Evolutionary conservation across 2,113 vertebrate genomes (phyloP).

Genomic region (Megalops atlanticus): DNA sequence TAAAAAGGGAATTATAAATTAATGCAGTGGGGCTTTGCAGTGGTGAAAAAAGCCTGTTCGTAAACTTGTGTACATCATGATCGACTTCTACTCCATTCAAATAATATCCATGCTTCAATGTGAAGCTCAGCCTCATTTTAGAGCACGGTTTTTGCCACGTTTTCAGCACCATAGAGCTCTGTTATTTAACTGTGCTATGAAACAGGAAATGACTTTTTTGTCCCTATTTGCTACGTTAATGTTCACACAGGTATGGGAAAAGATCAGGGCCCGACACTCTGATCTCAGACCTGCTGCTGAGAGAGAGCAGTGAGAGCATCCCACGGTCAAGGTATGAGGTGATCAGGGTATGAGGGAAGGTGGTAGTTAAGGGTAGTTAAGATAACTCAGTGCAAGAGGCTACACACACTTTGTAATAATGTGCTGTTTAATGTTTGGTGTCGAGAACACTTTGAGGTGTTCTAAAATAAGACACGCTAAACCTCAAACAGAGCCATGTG

Average conservation of each 20-base stretch:
- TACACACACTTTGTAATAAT: too few relatives aligned
- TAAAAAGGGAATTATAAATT: neutral
- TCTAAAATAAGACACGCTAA: too few relatives aligned
- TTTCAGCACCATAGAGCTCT: too few relatives aligned
- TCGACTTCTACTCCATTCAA: too few relatives aligned
- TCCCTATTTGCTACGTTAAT: slow-evolving; percentile 21
- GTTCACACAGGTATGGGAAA: slow-evolving; percentile 84
- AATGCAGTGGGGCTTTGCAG: too few relatives aligned
- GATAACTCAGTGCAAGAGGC: neutral
- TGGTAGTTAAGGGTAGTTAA: neutral
- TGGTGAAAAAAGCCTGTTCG: too few relatives aligned
- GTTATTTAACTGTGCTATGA: neutral
- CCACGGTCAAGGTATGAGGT: slow-evolving; percentile 82
- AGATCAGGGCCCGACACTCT: slow-evolving; percentile 88
- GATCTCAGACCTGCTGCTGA: slow-evolving; percentile 88
- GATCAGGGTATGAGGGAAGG: neutral
- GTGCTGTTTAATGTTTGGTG: too few relatives aligned
- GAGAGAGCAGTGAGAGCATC: slow-evolving; percentile 85
- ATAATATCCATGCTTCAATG: too few relatives aligned
- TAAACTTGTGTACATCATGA: too few relatives aligned
- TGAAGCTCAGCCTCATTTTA: neutral
- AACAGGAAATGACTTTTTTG: neutral
- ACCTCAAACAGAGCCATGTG: too few relatives aligned
- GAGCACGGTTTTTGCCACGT: too few relatives aligned
- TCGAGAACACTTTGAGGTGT: too few relatives aligned